phyloP scores from a whole-genome alignment of 2,888 invertebrate genomes.

The Tethea ocularis region DNA sequence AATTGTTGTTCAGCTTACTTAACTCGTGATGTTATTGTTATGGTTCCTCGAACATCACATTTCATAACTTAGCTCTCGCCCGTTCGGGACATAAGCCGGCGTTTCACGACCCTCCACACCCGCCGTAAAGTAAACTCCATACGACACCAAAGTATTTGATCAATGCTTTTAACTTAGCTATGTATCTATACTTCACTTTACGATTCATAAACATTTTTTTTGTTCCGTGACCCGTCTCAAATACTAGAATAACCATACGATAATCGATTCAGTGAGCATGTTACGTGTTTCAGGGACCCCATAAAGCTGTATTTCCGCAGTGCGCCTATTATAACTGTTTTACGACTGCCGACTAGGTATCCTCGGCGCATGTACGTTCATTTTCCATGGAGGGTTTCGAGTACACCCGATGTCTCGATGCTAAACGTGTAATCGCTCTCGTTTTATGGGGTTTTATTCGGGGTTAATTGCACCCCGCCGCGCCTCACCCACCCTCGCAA shows the following conservation, averaged over 20 bases:
- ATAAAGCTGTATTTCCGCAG: constrained; percentile 75
- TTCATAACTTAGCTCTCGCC: constrained; percentile 4
- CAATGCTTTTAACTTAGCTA: constrained; percentile 51
- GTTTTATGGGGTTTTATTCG: constrained; percentile 64
- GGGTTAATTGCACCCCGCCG: constrained; percentile 60
- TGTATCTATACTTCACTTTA: constrained; percentile 53
- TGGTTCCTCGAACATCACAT: neutral
- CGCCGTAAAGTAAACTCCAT: constrained; percentile 26
- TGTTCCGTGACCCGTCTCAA: constrained; percentile 64
- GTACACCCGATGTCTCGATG: constrained; percentile 60
- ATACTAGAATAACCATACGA: constrained; percentile 68
- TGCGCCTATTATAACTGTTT: constrained; percentile 76
- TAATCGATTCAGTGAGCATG: constrained; percentile 73
- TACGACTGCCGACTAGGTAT: constrained; percentile 68
- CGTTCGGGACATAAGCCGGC: neutral
- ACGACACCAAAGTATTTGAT: constrained; percentile 52
- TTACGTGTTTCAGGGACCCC: constrained; percentile 73
- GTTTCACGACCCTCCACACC: constrained; percentile 9
- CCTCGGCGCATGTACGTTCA: constrained; percentile 59
- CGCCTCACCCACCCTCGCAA: constrained; percentile 44
- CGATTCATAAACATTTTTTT: constrained; percentile 64
- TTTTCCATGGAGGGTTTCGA: constrained; percentile 53
- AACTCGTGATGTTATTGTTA: neutral
- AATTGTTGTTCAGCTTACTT: neutral
- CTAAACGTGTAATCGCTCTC: constrained; percentile 63